phyloP scores from a whole-genome alignment of 1,140 invertebrate species.

The Colletes latitarsis region DNA sequence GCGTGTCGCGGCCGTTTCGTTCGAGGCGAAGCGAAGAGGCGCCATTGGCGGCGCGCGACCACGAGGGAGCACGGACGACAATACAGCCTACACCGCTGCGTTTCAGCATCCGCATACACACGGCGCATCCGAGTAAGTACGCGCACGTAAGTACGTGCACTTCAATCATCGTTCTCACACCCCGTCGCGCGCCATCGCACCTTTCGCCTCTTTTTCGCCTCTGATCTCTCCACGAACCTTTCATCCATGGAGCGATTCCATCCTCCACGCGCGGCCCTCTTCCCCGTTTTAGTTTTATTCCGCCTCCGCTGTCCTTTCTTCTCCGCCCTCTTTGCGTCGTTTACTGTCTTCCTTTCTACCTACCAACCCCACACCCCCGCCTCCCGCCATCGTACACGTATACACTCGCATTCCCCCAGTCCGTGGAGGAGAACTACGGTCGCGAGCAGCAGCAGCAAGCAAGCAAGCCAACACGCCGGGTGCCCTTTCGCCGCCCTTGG shows the following conservation, averaged over 20 bases:
- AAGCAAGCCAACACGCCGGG: neutral
- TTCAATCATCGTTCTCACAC: slow-evolving; percentile 78
- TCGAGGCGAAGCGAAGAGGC: slow-evolving; percentile 17
- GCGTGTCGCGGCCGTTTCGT: slow-evolving; percentile 9
- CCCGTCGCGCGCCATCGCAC: slow-evolving; percentile 71
- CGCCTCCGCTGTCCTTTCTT: slow-evolving; percentile 40
- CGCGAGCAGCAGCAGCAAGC: neutral
- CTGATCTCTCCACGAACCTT: slow-evolving; percentile 69
- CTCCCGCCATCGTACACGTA: neutral
- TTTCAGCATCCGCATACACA: slow-evolving; percentile 56
- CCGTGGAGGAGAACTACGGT: too few species aligned
- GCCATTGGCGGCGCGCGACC: slow-evolving; percentile 60
- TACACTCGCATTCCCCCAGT: neutral
- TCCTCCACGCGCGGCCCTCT: slow-evolving; percentile 21
- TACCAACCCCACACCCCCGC: neutral
- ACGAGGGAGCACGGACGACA: slow-evolving; percentile 71
- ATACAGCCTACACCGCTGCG: slow-evolving; percentile 56
- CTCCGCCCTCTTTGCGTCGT: slow-evolving; percentile 29
- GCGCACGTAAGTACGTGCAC: slow-evolving; percentile 76
- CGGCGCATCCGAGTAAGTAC: slow-evolving; percentile 70
- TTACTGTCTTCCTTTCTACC: slow-evolving; percentile 41
- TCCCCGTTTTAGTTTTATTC: slow-evolving; percentile 41
- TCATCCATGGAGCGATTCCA: slow-evolving; percentile 63
- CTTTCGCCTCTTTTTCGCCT: slow-evolving; percentile 70
- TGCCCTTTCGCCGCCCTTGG: slow-evolving; percentile 15